Conservation (phyloP, 1,140 invertebrate genomes). For the Macrotrachela quadricornifera region DNA sequence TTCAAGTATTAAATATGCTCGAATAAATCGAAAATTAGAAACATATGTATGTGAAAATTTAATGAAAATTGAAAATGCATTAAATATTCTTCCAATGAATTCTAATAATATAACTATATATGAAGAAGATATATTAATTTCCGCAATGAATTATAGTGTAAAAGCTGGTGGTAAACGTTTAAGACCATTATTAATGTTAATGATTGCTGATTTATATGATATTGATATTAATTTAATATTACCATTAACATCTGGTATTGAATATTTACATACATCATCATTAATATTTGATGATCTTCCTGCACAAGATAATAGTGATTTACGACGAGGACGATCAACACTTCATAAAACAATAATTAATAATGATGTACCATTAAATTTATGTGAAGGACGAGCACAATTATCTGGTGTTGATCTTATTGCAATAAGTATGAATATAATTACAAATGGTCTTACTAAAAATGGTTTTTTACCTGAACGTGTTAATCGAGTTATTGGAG, state of each 20-base stretch:
- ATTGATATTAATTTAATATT: background rate
- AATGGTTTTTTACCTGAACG: too few species aligned
- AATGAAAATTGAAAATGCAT: too few species aligned
- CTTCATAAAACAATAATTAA: background rate
- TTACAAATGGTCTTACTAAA: too few species aligned
- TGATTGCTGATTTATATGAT: background rate
- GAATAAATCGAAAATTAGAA: too few species aligned
- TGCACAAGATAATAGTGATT: constrained; percentile 2
- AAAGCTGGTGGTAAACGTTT: constrained; percentile 8
- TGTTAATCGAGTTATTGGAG: too few species aligned
- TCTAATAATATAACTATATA: too few species aligned
- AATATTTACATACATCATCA: constrained; percentile 8
- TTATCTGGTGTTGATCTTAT: too few species aligned
- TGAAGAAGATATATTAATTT: background rate
- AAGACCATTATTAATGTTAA: constrained; percentile 2
- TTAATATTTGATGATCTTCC: constrained; percentile 9
- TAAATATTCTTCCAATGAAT: too few species aligned
- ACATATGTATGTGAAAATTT: too few species aligned
- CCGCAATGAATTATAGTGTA: constrained; percentile 6
- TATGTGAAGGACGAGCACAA: too few species aligned
- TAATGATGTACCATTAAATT: background rate
- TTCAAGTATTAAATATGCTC: too few species aligned
- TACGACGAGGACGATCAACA: background rate
- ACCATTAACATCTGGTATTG: constrained; percentile 1
- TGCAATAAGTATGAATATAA: too few species aligned